These are phyloP conservation scores for Discoglossus pictus DNA, from an alignment of 2,797 vertebrate species.

Conservation along the genomic window DNA sequence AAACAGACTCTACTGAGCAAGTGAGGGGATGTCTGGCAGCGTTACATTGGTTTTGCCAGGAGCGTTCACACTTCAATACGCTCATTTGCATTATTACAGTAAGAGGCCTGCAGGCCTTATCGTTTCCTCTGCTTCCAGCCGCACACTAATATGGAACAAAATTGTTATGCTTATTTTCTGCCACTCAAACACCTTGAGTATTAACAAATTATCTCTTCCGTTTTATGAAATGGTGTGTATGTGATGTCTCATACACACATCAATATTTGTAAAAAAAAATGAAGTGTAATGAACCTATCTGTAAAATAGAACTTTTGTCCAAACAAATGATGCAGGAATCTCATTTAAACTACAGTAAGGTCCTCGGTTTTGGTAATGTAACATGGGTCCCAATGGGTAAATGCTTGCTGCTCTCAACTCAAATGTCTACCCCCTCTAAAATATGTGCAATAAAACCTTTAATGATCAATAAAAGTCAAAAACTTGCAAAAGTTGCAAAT, in stretches of 20 bases:
- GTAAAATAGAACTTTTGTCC: conserved; percentile 59
- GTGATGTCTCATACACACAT: conserved; percentile 67
- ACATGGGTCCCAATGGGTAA: too few relatives aligned
- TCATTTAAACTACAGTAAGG: conserved; percentile 64
- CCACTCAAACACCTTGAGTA: conserved; percentile 75
- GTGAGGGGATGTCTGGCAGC: conserved; percentile 49
- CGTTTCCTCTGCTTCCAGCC: conserved; percentile 69
- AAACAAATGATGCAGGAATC: conserved; percentile 62
- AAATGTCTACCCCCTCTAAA: too few relatives aligned
- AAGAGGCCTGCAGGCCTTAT: conserved; percentile 69
- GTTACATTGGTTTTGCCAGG: conserved; percentile 53
- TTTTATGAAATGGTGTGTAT: conserved; percentile 59
- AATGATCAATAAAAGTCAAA: too few relatives aligned
- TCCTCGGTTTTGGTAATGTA: too few relatives aligned
- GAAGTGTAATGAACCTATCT: conserved; percentile 62
- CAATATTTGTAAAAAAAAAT: conserved; percentile 64
- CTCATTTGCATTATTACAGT: conserved; percentile 68
- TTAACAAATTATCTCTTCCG: conserved; percentile 67
- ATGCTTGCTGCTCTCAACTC: too few relatives aligned
- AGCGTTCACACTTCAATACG: conserved; percentile 59
- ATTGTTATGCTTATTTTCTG: conserved; percentile 71
- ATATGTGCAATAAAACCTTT: too few relatives aligned
- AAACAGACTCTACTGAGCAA: conserved; percentile 30
- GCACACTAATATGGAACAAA: conserved; percentile 68
- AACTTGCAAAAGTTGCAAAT: too few relatives aligned